These are phyloP conservation scores for Trichonephila clavata DNA, from an alignment of 1,140 invertebrate species.

Conservation along the genomic window DNA sequence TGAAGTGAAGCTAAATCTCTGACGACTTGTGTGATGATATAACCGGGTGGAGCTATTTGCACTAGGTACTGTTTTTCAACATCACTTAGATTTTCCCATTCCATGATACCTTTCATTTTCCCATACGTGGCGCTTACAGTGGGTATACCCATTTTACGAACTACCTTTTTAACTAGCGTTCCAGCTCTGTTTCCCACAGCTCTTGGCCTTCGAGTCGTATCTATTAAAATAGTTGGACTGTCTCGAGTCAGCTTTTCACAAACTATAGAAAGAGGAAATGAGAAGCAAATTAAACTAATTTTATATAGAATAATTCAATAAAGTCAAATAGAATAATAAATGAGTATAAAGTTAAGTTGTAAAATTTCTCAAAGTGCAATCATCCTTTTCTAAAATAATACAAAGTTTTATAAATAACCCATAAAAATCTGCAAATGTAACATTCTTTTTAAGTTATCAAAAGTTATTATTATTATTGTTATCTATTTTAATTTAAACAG, in stretches of 20 bases:
- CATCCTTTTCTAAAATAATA: no score
- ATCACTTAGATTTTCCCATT: constrained; percentile 65
- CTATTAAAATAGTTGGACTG: constrained; percentile 65
- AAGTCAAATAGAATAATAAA: no score
- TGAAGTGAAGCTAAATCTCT: constrained; percentile 89
- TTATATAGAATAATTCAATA: no score
- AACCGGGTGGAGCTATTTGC: constrained; percentile 89
- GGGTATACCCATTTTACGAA: constrained; percentile 88
- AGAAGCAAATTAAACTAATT: no score
- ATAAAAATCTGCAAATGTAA: no score
- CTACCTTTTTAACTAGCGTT: constrained; percentile 91
- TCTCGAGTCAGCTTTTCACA: constrained; percentile 17
- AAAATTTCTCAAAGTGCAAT: no score
- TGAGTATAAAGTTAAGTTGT: no score
- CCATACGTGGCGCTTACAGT: constrained; percentile 92
- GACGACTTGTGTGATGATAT: constrained; percentile 90
- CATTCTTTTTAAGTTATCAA: no score
- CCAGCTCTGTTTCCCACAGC: constrained; percentile 82
- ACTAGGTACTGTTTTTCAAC: constrained; percentile 86
- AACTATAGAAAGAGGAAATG: constrained; percentile 3
- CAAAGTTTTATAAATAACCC: no score
- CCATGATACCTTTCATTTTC: constrained; percentile 82
- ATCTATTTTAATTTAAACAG: no score
- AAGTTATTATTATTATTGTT: no score
- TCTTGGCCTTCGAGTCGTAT: constrained; percentile 69